Percentiles rank a stretch among this genome's conserved stretches.
phyloP scores from a whole-genome alignment of 2,888 invertebrate species.

The Opisthograptis luteolata region DNA sequence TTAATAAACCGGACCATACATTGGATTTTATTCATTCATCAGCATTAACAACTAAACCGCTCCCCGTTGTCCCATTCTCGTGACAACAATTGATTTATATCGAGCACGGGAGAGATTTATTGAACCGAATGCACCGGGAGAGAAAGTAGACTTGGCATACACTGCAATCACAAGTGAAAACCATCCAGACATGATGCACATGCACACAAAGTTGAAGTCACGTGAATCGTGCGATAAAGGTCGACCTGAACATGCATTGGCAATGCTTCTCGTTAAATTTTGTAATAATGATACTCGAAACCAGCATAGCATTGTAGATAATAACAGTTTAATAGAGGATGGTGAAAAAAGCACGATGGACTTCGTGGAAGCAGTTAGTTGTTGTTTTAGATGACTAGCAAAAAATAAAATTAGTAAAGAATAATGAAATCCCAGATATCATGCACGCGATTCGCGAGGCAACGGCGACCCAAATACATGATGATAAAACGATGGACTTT shows the following conservation, averaged over 20 bases:
- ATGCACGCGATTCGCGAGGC: conserved; percentile 52
- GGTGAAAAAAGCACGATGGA: conserved; percentile 10
- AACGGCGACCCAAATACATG: conserved; percentile 60
- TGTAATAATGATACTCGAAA: conserved; percentile 36
- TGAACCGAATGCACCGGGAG: conserved; percentile 48
- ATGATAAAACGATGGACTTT: conserved; percentile 57
- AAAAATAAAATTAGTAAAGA: conserved; percentile 43
- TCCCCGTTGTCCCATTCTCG: conserved; percentile 32
- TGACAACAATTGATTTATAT: conserved; percentile 53
- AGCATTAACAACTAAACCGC: conserved; percentile 18
- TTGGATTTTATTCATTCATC: conserved; percentile 16
- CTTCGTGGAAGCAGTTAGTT: conserved; percentile 42
- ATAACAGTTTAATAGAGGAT: conserved; percentile 22
- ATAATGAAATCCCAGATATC: conserved; percentile 41
- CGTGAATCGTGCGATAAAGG: conserved; percentile 49
- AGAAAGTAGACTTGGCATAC: conserved; percentile 68
- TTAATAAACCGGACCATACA: conserved; percentile 23
- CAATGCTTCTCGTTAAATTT: conserved; percentile 43
- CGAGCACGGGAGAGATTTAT: conserved; percentile 49
- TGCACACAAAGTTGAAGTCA: conserved; percentile 44
- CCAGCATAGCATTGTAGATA: conserved; percentile 17
- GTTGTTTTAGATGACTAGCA: conserved; percentile 40
- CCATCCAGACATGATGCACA: conserved; percentile 43
- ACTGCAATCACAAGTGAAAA: conserved; percentile 56
- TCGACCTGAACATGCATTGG: conserved; percentile 49